Evolutionary conservation across 2,797 vertebrate species (phyloP), one percentile per base, ranked within the genome.

Genomic region (Champsocephalus esox): DNA sequence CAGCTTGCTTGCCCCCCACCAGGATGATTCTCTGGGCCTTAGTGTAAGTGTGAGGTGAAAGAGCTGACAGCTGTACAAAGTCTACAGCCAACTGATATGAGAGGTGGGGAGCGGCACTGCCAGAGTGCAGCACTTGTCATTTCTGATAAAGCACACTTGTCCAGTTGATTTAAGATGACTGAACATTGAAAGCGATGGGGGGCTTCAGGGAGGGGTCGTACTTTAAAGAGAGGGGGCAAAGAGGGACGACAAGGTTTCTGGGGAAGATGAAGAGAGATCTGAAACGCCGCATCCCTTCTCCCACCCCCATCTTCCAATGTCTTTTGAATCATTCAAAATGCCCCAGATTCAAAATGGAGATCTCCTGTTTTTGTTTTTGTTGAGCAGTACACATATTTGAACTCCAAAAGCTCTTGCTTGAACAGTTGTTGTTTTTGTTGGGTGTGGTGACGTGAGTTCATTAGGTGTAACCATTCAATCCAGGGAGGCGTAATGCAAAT

Each of bases 31-130:
- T 89, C 72, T 82, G 54, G 77, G 69, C 8, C 38, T 85, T 84
- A 86, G 67, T 81, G 77, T 87, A 75, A 82, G 83, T 80, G 74
- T 80, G 84, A 87, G 79, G 83, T 88, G 83, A 84, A 88, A 91
- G 78, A 91, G 88, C 86, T 92, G 90, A 91, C 91, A 89, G 88
- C 80, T 92, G 82, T 88, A 88, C 88, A 89, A 88, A 76, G 87
- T 90, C 91, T 85, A 77, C 70, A 78, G 80, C 79, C 86, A 77
- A 85, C 82, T 79, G 78, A 89, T 88, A 89, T 86, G 85, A 86
- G 84, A 83, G 82, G 82, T 85, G 83, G 75, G 80, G 80, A 89
- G 86, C 70, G 52, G 77, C 79, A 71, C 83, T 83, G 83, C 81
- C 85, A 85, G 85, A 91, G 88, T 74, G 89, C 81, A 88, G 77